Evolutionary conservation across 2,113 vertebrate genomes (phyloP), one percentile per base, ranked within the genome.

Genomic region (Glareola pratincola): DNA sequence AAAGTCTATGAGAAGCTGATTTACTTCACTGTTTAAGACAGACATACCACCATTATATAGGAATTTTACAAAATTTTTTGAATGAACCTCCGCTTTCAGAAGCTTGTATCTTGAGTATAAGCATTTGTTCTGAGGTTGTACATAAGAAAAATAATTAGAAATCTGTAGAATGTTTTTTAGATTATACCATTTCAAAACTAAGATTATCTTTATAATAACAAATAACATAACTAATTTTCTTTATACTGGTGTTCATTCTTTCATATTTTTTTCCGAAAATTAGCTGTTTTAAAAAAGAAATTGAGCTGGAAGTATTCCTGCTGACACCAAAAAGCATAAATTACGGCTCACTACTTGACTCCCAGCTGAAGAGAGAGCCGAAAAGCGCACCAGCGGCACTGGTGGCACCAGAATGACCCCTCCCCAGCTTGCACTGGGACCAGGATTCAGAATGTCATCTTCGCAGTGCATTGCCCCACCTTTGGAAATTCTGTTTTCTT

Each of bases 11-110:
- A 86, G 34, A 93, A 45, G 11, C 3, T 56, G 63, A n/a, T 77
- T 90, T 71, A 75, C 54, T 92, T 79, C 69, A 51, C n/a, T 74
- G 19, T 66, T 92, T 62, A 78, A 75, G 43, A 80, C 32, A 77
- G 23, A 29, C 7, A 23, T 43, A 27, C 3, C 30, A 83, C 29
- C 91, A 69, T 86, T 77, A 74, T 56, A 73, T 17, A 62, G 4
- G 41, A 69, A 81, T 72, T 77, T 85, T 75, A 34, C 12, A 51
- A 20, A n/a, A 32, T 8, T 71, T 92, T 92, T 27, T 47, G 10
- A 82, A 79, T 45, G 12, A 85, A 54, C 10, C 2, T 60, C 39
- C 50, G 8, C 39, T 85, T 93, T 92, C 59, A 80, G 62, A 90
- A 79, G 30, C 11, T 37, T 29, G 0, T 59, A 30, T 47, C 12